phyloP scores from a whole-genome alignment of 1,140 invertebrate species.

The Drosophila chauvacae region DNA sequence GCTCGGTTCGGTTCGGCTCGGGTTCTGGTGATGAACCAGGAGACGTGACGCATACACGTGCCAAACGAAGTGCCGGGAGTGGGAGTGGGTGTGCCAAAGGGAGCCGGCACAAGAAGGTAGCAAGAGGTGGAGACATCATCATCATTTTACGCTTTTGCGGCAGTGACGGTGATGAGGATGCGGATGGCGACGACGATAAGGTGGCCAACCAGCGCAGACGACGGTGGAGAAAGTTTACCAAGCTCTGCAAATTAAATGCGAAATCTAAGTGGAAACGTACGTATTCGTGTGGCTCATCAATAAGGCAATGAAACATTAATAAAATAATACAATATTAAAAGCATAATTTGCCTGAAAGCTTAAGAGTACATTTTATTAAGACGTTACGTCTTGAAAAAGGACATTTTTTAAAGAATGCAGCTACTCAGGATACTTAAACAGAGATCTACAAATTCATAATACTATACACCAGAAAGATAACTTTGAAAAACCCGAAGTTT shows the following conservation, averaged over 20 bases:
- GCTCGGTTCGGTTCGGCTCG: background rate
- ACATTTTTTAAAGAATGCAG: too few species aligned
- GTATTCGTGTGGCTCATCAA: slow-evolving; percentile 9
- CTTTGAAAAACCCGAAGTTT: too few species aligned
- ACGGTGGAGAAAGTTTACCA: slow-evolving; percentile 42
- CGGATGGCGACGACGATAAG: slow-evolving; percentile 34
- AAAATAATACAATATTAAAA: slow-evolving; percentile 3
- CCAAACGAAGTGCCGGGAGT: slow-evolving; percentile 15
- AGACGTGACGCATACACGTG: slow-evolving; percentile 59
- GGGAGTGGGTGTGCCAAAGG: slow-evolving; percentile 16
- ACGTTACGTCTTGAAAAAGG: too few species aligned
- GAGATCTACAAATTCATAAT: too few species aligned
- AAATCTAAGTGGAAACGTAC: slow-evolving; percentile 18
- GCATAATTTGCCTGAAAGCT: background rate
- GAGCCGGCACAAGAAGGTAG: background rate
- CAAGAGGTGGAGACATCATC: slow-evolving; percentile 45
- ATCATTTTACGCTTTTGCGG: slow-evolving; percentile 53
- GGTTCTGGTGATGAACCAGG: slow-evolving; percentile 36
- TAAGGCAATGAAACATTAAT: background rate
- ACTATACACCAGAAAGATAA: too few species aligned
- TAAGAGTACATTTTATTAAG: background rate
- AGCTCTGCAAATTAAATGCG: slow-evolving; percentile 27
- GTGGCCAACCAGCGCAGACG: slow-evolving; percentile 40
- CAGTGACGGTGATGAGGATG: slow-evolving; percentile 12
- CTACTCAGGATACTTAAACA: too few species aligned